Evolutionary conservation across 2,888 invertebrate genomes (phyloP), one percentile per base, ranked within the genome.

Genomic region (Onchidella celtica): DNA sequence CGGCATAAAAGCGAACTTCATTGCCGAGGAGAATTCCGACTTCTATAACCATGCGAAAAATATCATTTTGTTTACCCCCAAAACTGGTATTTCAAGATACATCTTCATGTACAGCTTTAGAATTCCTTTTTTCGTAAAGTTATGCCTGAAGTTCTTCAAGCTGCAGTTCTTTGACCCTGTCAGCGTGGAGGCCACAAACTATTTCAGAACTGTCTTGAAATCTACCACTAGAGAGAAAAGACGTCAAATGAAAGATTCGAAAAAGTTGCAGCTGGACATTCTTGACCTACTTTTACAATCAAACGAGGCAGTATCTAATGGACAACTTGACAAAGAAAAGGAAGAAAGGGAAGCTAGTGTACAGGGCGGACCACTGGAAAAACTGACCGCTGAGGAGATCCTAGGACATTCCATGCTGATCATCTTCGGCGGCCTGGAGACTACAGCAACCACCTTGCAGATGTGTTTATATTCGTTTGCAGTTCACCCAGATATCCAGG

Each of bases 361-460:
- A 6, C 38, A 47, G 3, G 40, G 36, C 6, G 34, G 27, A 3
- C 1, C 27, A 21, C 34, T 77, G 2, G 24, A 59, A 9, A 34
- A 57, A 11, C 34, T 77, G 68, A 57, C 36, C 0, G 68, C 68
- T 14, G 77, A 77, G n/a, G 77, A 77, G 38, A 69, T 77, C 6
- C 24, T 68, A 17, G 77, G 68, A 1, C 68, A 77, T 1, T 77
- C 77, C 27, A 69, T 79, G 59, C 9, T 79, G 38, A 24, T 72
- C 27, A 79, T 79, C 70, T 63, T 79, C 29, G 79, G 72, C 4
- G 79, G 69, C 1, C 57, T 63, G 69, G 79, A 79, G 40, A 79
- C 79, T 1, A 79, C 79, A 3, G 79, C 79, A 0, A 72, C 79
- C 0, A 69, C 79, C 0, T 27, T 79, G 6, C 79, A 79, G 65